These are phyloP conservation scores for Halcyon smyrnensis DNA, from an alignment of 2,797 vertebrate genomes.

Conservation along the genomic window DNA sequence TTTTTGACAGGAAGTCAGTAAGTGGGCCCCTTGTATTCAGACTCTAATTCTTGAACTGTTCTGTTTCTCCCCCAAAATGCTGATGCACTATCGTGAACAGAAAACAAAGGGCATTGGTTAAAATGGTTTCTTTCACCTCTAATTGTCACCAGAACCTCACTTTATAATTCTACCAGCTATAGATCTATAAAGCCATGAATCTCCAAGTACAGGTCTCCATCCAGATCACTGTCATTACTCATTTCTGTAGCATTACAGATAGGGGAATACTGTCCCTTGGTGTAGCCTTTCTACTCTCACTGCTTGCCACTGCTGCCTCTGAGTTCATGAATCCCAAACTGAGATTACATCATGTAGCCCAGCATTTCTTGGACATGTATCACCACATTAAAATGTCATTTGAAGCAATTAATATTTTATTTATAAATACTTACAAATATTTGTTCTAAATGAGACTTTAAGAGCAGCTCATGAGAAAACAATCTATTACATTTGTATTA, in stretches of 20 bases:
- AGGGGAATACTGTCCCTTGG: not conserved
- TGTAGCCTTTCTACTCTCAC: not conserved
- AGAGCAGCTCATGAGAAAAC: constrained; percentile 58
- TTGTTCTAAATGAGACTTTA: constrained; percentile 69
- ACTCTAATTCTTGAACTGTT: not conserved
- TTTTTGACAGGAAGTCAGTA: not conserved
- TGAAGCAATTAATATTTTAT: constrained; percentile 76
- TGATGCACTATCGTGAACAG: not conserved
- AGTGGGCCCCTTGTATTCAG: not conserved
- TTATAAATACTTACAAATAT: constrained; percentile 74
- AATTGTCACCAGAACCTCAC: fast-evolving
- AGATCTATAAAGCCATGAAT: not conserved
- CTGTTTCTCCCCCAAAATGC: not conserved
- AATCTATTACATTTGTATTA: constrained; percentile 66
- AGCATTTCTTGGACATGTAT: constrained; percentile 9
- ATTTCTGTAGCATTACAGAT: not conserved
- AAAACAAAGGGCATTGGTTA: not conserved
- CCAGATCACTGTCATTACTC: not conserved
- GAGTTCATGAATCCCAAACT: not conserved
- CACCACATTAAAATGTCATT: constrained; percentile 63
- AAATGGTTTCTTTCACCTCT: not conserved
- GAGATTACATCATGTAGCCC: not conserved
- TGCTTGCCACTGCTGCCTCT: not conserved
- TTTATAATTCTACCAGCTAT: not conserved
- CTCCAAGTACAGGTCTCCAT: not conserved